These are phyloP conservation scores for Congeria kusceri DNA, from an alignment of 2,888 invertebrate species.

Conservation along the genomic window DNA sequence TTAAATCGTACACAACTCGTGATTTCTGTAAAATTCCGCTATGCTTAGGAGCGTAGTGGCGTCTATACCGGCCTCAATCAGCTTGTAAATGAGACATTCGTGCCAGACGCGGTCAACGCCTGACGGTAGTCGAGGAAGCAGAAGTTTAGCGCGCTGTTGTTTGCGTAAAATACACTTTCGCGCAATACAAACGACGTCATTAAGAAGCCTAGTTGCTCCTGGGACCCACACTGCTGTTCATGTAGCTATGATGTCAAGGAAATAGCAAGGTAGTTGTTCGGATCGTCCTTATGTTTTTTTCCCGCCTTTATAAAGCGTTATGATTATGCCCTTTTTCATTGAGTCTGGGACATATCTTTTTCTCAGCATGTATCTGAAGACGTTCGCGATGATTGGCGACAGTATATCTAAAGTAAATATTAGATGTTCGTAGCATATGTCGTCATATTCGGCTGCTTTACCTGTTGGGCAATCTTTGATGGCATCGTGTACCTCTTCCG, in stretches of 20 bases:
- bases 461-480: conserved; percentile 6
- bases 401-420: background rate
- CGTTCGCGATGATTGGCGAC: conserved; percentile 6
- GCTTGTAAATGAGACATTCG: too few species aligned
- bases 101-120: too few species aligned
- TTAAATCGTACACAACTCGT: too few species aligned
- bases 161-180: too few species aligned
- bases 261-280: conserved; percentile 10
- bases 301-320: conserved; percentile 11
- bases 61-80: too few species aligned
- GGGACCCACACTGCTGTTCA: too few species aligned
- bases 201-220: too few species aligned
- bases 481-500: background rate
- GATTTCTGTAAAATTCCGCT: too few species aligned
- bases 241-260: background rate
- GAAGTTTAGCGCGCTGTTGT: too few species aligned
- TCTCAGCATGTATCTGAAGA: conserved; percentile 7
- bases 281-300: conserved; percentile 8
- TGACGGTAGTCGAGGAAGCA: too few species aligned
- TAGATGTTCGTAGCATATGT: conserved; percentile 7
- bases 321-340: conserved; percentile 9
- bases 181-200: too few species aligned
- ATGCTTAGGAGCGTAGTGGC: too few species aligned
- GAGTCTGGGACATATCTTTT: conserved; percentile 2
- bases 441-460: conserved; percentile 4